Conservation (phyloP, 1,140 invertebrate species). For the Agraylea sexmaculata region DNA sequence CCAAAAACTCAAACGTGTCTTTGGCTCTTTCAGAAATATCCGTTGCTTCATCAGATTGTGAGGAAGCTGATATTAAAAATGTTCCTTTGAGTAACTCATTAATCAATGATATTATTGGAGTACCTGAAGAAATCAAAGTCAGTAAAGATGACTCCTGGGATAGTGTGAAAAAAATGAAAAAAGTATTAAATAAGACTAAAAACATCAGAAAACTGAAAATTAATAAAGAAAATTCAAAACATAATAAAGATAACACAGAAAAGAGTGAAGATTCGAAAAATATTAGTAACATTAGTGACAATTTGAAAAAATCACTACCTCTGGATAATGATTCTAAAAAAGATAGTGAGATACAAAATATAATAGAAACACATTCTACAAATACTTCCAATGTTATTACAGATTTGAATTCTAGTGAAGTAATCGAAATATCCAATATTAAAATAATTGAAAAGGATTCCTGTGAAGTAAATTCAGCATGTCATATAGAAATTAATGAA, state of each 20-base stretch:
- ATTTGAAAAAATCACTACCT: neutral
- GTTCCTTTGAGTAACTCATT: neutral
- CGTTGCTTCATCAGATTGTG: too few species aligned
- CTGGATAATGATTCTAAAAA: slow-evolving; percentile 4
- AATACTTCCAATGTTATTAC: too few species aligned
- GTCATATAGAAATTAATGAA: too few species aligned
- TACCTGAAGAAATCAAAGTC: neutral
- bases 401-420: too few species aligned
- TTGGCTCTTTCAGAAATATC: too few species aligned
- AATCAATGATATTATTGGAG: neutral
- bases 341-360: too few species aligned
- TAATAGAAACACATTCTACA: too few species aligned
- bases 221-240: neutral
- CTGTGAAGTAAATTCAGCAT: too few species aligned
- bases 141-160: slow-evolving; percentile 8
- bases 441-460: too few species aligned
- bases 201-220: slow-evolving; percentile 2
- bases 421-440: too few species aligned
- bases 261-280: slow-evolving; percentile 1
- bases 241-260: neutral
- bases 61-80: slow-evolving; percentile 1
- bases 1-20: slow-evolving; percentile 3
- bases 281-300: neutral
- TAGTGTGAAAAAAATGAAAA: slow-evolving; percentile 11
- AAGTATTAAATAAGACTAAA: slow-evolving; percentile 7